phyloP scores from a whole-genome alignment of 2,113 vertebrate species.

The Phoenicopterus ruber region DNA sequence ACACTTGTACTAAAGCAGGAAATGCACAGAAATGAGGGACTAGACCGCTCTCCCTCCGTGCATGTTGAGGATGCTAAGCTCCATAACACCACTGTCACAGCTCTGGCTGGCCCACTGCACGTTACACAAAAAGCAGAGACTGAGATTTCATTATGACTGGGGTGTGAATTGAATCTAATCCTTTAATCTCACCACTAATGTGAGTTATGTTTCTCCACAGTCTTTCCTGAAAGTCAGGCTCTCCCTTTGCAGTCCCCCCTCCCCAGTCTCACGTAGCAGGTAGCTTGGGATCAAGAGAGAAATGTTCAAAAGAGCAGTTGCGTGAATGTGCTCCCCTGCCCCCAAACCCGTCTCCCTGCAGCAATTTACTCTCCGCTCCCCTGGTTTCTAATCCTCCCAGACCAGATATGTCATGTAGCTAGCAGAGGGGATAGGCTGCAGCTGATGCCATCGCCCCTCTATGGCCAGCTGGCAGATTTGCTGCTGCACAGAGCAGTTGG shows the following conservation, averaged over 20 bases:
- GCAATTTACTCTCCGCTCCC: background rate
- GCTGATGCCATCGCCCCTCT: slow-evolving; percentile 20
- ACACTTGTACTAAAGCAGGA: background rate
- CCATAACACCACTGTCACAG: background rate
- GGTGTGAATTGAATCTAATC: background rate
- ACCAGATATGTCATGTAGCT: background rate
- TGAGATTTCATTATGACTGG: slow-evolving; percentile 14
- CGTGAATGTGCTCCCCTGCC: background rate
- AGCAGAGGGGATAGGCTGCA: background rate
- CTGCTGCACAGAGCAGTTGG: slow-evolving; percentile 24
- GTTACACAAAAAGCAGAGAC: background rate
- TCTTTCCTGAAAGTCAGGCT: background rate
- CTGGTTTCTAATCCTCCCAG: slow-evolving; percentile 35
- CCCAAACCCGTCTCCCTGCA: background rate
- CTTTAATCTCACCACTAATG: slow-evolving; percentile 23
- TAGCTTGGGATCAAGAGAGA: background rate
- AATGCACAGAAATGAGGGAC: background rate
- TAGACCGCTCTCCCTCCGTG: background rate
- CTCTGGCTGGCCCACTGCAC: background rate
- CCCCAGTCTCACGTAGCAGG: background rate
- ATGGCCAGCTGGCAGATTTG: slow-evolving; percentile 37
- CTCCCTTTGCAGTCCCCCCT: background rate
- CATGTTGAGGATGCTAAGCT: background rate
- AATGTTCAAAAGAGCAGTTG: background rate
- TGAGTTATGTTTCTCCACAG: background rate